Base-by-base conservation (phyloP, 2,888 invertebrate genomes). In the Apantesis nais region DNA sequence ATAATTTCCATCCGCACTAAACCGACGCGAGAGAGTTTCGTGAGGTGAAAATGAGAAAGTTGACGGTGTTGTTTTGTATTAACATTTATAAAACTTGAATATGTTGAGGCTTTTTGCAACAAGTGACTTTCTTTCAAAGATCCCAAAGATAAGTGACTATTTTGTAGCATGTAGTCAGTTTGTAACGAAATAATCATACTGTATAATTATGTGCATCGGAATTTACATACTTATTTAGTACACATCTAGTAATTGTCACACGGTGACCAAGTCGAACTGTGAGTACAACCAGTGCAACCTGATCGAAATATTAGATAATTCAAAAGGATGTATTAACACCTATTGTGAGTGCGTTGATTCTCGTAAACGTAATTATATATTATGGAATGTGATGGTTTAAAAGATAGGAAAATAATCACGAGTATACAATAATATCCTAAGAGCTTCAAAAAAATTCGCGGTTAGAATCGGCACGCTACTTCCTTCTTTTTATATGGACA, bases 401-500 rank as follows among this genome's bases (percentile, higher is more conserved):
- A 48, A 48, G 19, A 16, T 22, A 19, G 2, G 9, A 22, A 48
- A 74, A 69, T 34, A 62, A 78, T 4, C 9, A 61, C 41, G 16
- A 37, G 9, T 41, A 39, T 41, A 78, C 78, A 84, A 83, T 75
- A 78, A 77, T 83, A 81, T 83, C 83, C 81, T 83, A 84, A 83
- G 77, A 81, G 84, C 82, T 88, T 81, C 83, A 82, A 88, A 58
- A 89, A 89, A 88, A 83, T 86, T 81, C 83, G 81, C 81, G 84
- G 84, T 87, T 86, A 85, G 87, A 91, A 88, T 88, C 85, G 86
- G 89, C 88, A 87, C 84, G 89, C 89, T 87, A 87, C 87, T 89
- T 90, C 89, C 83, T 93, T 90, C 93, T 92, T 93, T 89, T 93
- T 91, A 91, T 93, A 93, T 93, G 92, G 91, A 92, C 92, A 93